These are phyloP conservation scores for Sitobion miscanthi DNA, from an alignment of 1,140 invertebrate species.

Conservation along the genomic window DNA sequence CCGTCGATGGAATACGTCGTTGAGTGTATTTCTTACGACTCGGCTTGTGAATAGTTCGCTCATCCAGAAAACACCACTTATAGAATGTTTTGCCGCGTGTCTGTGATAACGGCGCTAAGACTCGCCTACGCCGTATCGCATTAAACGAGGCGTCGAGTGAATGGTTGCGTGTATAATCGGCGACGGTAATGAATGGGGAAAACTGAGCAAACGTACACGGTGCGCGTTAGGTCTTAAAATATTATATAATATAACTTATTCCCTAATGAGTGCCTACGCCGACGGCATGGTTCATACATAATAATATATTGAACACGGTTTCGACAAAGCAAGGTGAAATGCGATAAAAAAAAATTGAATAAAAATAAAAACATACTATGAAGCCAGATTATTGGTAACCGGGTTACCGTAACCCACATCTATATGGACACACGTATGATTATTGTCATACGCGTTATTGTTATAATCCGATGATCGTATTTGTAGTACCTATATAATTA, in stretches of 20 bases:
- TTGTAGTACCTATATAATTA: neutral
- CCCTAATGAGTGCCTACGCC: neutral
- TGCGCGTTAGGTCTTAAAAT: neutral
- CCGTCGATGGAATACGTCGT: neutral
- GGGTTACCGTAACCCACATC: neutral
- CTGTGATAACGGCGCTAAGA: slow-evolving; percentile 28
- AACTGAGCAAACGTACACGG: neutral
- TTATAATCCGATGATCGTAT: neutral
- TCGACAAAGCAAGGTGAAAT: neutral
- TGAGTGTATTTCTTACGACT: neutral
- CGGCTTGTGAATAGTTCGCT: neutral
- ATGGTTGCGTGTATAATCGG: slow-evolving; percentile 28
- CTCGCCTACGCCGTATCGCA: neutral
- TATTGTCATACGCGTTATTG: neutral
- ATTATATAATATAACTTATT: slow-evolving; percentile 24
- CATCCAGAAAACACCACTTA: neutral
- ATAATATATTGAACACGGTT: neutral
- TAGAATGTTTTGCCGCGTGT: neutral
- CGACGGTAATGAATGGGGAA: neutral
- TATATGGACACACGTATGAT: neutral
- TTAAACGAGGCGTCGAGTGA: slow-evolving; percentile 41
- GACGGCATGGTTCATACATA: neutral
- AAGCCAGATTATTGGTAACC: neutral
- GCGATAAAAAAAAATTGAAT: neutral
- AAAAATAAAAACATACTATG: neutral